Base-by-base conservation (phyloP, 2,113 vertebrate species). In the Chaetodon auriga region DNA sequence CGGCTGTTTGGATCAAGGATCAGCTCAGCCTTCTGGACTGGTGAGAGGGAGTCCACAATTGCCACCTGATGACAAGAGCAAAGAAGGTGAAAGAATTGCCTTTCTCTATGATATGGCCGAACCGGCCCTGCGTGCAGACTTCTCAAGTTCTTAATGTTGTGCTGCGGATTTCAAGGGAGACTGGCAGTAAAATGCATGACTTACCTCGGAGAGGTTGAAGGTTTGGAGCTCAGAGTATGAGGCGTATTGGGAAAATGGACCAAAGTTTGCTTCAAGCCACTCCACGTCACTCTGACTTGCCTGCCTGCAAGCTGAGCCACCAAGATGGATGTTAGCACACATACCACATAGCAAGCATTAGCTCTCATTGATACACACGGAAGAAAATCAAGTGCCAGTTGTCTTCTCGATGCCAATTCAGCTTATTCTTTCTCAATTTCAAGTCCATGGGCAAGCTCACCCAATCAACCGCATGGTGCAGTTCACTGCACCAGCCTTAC, bases 1-100 rank as follows among this genome's bases (percentile, higher is more conserved):
- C 14, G 45, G 0, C 68, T 83, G 10, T 64, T 25, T n/a, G 62
- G 53, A 70, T 90, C 88, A 35, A 87, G 66, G 13, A 90, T 6
- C 51, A 91, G 36, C 16, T 90, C 78, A 49, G 76, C 86, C 48
- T 85, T 82, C 66, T 90, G 88, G 0, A 58, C 25, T 60, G 49
- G 49, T 23, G 53, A 54, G 53, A 54, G 53, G n/a, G 54, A 55
- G 10, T 25, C 54, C 54, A 55, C n/a, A 55, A 55, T 12, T 12
- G 21, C 54, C 54, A 55, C n/a, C 54, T 55, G n/a, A 25, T 25
- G n/a, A 55, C n/a, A 25, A n/a, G 1, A 23, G 13, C 0, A 55
- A 25, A 13, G 11, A 6, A 5, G 10, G 2, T 18, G 5, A 1
- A 25, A 13, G 1, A 11, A 25, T 23, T 55, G 21, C 54, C 25